Base-by-base conservation (phyloP, 2,113 vertebrate genomes). In the Glareola pratincola region DNA sequence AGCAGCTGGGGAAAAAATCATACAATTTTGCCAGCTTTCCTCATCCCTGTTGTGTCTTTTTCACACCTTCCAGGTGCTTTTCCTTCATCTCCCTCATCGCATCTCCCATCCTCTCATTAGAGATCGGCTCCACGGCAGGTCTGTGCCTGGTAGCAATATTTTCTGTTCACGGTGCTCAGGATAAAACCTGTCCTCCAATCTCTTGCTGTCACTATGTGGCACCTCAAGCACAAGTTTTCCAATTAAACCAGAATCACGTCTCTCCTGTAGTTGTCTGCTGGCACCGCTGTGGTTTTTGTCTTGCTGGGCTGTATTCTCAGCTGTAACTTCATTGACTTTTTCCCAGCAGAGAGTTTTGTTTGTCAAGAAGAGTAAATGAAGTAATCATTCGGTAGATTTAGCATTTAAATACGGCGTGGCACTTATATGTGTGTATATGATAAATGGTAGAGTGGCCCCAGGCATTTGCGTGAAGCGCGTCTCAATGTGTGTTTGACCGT, bases 371-470 rank as follows among this genome's bases (percentile, higher is more conserved):
- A 89, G 67, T 92, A 83, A 95, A 89, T 91, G 77, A 90, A 87
- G 77, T 85, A 91, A 96, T 95, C 53, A 37, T 89, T 88, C 43
- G 72, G 79, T 94, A 79, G 91, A 73, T 59, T 82, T 86, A 88
- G 71, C 62, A 66, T 97, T 98, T 97, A 96, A 98, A 98, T 96
- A 96, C 94, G 80, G 74, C 2, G 64, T 97, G 97, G 88, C 90
- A 97, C 97, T 97, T 97, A 77, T 87, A 88, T 39, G 62, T 81
- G 62, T 97, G 74, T 95, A 78, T 95, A 94, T 92, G 93, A 88
- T 94, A 95, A 94, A 91, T 87, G 95, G 81, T 69, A 57, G 88
- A 94, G 92, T 96, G 57, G 94, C 41, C 67, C 43, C 32, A 82
- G 97, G 85, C 86, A 85, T 95, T 96, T 97, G 95, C 88, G 96